These are phyloP conservation scores for Pharmacophagus antenor DNA, from an alignment of 2,888 invertebrate species.

Conservation along the genomic window DNA sequence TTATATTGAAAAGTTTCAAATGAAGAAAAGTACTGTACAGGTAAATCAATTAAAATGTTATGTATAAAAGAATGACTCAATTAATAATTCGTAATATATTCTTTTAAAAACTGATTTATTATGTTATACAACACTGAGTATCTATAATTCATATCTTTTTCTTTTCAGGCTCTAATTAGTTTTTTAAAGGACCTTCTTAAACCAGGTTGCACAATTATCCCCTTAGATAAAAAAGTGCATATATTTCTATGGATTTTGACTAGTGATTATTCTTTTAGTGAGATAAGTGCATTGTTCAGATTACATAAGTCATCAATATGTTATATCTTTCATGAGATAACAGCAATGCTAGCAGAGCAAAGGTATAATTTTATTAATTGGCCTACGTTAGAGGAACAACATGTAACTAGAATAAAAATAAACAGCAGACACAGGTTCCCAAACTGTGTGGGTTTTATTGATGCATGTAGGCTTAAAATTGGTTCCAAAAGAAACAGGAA, in stretches of 20 bases:
- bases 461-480: conserved; percentile 63
- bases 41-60: conserved; percentile 39
- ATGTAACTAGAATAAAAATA: conserved; percentile 67
- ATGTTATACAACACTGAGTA: not conserved
- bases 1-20: conserved; percentile 56
- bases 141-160: conserved; percentile 12
- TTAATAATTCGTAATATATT: too few species aligned
- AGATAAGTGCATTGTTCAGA: conserved; percentile 61
- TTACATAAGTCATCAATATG: conserved; percentile 66
- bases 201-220: conserved; percentile 46
- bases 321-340: conserved; percentile 66
- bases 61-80: too few species aligned
- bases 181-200: conserved; percentile 50
- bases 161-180: conserved; percentile 59
- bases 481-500: conserved; percentile 55
- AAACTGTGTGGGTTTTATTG: conserved; percentile 73
- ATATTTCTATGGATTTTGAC: conserved; percentile 65
- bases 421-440: conserved; percentile 67
- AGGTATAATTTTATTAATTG: conserved; percentile 62
- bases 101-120: not conserved
- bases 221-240: conserved; percentile 69
- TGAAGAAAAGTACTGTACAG: conserved; percentile 62
- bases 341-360: conserved; percentile 53
- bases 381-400: conserved; percentile 70
- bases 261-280: conserved; percentile 62